Evolutionary conservation across 2,113 vertebrate species (phyloP).

Genomic region (Potamarius usumacintae): DNA sequence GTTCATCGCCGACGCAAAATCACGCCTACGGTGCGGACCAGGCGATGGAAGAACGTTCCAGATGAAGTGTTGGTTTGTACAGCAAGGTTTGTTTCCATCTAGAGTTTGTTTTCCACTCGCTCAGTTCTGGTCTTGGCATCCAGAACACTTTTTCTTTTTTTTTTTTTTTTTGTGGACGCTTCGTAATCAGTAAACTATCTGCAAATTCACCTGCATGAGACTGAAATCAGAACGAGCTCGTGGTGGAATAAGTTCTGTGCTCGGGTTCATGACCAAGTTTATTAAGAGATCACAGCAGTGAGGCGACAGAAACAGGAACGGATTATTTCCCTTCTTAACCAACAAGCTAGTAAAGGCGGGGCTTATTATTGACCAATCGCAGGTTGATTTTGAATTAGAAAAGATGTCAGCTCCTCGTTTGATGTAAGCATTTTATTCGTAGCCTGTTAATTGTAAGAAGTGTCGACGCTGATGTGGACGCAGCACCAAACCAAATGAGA

Average conservation of each 20-base stretch:
- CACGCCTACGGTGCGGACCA: background rate
- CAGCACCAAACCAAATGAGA: too few species aligned
- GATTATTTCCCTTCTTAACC: background rate
- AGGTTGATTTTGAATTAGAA: background rate
- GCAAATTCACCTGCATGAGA: background rate
- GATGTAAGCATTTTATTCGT: background rate
- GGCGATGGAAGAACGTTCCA: background rate
- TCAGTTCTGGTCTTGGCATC: background rate
- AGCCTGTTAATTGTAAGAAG: background rate
- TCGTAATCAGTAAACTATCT: background rate
- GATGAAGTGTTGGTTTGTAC: background rate
- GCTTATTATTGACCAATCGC: background rate
- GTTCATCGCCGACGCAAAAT: background rate
- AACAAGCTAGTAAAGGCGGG: background rate
- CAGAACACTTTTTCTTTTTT: background rate
- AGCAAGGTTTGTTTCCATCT: background rate
- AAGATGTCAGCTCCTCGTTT: background rate
- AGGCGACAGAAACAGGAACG: background rate
- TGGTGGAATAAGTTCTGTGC: background rate
- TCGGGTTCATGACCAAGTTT: background rate
- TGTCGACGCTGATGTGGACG: too few species aligned
- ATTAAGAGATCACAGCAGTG: background rate
- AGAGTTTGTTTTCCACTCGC: background rate
- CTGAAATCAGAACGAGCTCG: background rate
- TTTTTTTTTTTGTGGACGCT: background rate